Percentiles rank a stretch among this genome's conserved stretches.
Evolutionary conservation across 2,888 invertebrate genomes (phyloP).

Genomic region (Heteromyza rotundicornis): DNA sequence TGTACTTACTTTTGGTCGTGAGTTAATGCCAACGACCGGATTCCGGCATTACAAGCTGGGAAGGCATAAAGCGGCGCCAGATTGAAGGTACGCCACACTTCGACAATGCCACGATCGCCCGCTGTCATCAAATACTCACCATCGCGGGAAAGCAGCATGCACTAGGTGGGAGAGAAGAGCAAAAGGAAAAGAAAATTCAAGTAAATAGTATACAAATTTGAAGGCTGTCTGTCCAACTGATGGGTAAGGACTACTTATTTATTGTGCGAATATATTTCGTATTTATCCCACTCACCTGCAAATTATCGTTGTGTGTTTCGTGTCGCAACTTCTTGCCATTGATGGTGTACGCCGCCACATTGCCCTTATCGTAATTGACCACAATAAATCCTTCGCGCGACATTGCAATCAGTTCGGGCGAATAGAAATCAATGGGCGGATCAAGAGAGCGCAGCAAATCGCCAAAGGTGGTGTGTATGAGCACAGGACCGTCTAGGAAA

Average conservation of each 20-base stretch:
- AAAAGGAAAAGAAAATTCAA: background rate
- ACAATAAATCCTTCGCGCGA: conserved; percentile 96
- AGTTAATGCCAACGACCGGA: conserved; percentile 91
- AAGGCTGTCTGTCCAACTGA: no score
- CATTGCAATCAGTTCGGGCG: conserved; percentile 88
- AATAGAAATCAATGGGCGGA: conserved; percentile 75
- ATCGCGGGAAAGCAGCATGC: conserved; percentile 92
- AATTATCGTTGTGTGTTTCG: conserved; percentile 92
- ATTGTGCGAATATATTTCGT: no score
- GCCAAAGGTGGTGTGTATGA: conserved; percentile 97
- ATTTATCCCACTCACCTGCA: conserved; percentile 84
- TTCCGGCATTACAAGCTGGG: conserved; percentile 95
- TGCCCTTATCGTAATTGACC: conserved; percentile 90
- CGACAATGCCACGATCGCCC: conserved; percentile 95
- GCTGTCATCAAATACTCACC: conserved; percentile 99
- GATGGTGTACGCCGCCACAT: conserved; percentile 92
- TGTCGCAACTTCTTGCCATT: conserved; percentile 89
- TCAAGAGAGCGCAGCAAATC: conserved; percentile 92
- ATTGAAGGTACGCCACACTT: conserved; percentile 98
- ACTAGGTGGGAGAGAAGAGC: conserved; percentile 65
- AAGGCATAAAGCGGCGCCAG: conserved; percentile 96
- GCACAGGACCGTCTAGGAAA: conserved; percentile 84
- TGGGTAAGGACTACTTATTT: no score
- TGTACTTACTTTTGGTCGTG: conserved; percentile 95
- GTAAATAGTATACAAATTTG: no score